Percentiles rank a stretch among this genome's conserved stretches.
phyloP scores from a whole-genome alignment of 2,888 invertebrate genomes.

The Chalcis sispes region DNA sequence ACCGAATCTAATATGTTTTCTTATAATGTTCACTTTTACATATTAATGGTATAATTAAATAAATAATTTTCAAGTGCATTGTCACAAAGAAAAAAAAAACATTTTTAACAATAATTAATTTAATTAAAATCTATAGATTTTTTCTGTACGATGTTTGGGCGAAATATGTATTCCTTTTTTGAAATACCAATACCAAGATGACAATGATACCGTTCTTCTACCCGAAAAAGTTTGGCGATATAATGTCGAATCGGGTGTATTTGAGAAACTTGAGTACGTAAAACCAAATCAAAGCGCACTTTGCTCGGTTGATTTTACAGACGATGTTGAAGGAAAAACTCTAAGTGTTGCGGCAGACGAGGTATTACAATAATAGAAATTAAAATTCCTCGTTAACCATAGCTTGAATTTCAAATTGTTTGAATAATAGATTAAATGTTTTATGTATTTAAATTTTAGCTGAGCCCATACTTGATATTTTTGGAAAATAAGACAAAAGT shows the following conservation, averaged over 20 bases:
- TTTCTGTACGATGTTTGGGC: not conserved
- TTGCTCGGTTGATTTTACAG: constrained; percentile 63
- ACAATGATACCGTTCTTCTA: constrained; percentile 13
- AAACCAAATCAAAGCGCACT: constrained; percentile 58
- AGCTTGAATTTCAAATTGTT: too few species aligned
- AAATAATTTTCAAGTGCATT: not conserved
- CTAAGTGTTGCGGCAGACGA: constrained; percentile 69
- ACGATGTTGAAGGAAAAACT: constrained; percentile 65
- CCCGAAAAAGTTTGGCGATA: constrained; percentile 61
- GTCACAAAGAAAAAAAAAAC: not conserved
- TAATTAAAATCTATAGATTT: constrained; percentile 25
- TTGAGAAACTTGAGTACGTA: constrained; percentile 54
- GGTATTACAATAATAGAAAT: constrained; percentile 60
- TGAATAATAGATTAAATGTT: not conserved
- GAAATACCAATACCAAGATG: constrained; percentile 3
- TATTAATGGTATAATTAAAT: constrained; percentile 15
- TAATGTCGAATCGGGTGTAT: constrained; percentile 58
- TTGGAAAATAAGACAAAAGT: constrained; percentile 65
- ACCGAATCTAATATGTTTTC: constrained; percentile 10
- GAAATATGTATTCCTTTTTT: constrained; percentile 48
- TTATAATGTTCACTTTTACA: not conserved
- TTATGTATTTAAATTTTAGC: constrained; percentile 33
- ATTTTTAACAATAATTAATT: not conserved
- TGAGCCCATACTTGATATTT: constrained; percentile 72
- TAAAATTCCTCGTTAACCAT: not conserved